Base-by-base conservation (phyloP, 2,797 vertebrate species). In the Acrossocheilus wenchowensis region DNA sequence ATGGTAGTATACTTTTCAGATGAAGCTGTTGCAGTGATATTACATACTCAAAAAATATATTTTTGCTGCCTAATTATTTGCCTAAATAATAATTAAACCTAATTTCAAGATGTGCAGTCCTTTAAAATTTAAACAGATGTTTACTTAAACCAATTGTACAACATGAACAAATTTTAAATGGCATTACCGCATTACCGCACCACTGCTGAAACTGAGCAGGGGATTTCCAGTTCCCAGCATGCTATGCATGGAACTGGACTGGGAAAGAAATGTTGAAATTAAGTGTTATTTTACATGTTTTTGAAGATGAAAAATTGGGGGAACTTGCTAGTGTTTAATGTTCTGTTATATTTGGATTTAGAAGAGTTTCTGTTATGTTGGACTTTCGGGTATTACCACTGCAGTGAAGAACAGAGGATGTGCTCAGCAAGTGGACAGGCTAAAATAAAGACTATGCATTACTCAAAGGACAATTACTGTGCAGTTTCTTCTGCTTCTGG, bases 151-250 rank as follows among this genome's bases (percentile, higher is more conserved):
- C 19, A 78, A 15, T 39, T 39, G 34, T 21, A 62, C 36, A 10
- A 36, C 6, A 60, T 57, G 23, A 62, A 62, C 0, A 41, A 9
- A 41, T 10, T 30, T 41, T 62, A 36, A 62, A 15, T 43, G 54
- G 7, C 9, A 2, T 79, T 43, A 11, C 2, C 8, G 7, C 41
- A 43, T 79, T 43, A 11, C 2, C 8, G 7, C 41, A 43, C 52
- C 54, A 43, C n/a, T 43, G 54, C 36, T 62, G 54, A 62, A 79
- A 43, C 14, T 26, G 14, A 41, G 77, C 36, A 26, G 77, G 77
- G 77, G 23, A 62, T 43, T 79, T 79, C 77, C 77, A 79, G 39
- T 43, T 43, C 54, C 77, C 54, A 62, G 54, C 36, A 62, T 62
- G 12, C 77, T 26, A 79, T 43, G 54, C 54, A 43, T 78, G 34